Base-by-base conservation (phyloP, 2,797 vertebrate species). In the Artibeus jamaicensis region DNA sequence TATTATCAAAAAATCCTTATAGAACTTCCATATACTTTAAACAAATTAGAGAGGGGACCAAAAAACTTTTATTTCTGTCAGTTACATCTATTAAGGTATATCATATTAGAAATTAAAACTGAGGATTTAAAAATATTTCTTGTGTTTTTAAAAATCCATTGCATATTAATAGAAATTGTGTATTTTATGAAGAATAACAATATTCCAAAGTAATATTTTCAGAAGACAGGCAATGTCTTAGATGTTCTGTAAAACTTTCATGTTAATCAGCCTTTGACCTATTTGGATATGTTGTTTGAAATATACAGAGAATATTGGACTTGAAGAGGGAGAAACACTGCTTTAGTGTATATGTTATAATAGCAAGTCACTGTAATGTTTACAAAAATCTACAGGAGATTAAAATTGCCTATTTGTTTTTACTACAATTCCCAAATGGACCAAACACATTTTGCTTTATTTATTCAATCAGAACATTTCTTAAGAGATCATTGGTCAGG, bases 41-140 rank as follows among this genome's bases (percentile, higher is more conserved):
- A 91, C 22, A 84, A 22, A 34, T 55, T 74, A 71, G 9, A 57
- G n/a, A 73, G n/a, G 16, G 22, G 68, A 24, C 14, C 3, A 79
- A 89, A 86, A 19, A 71, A 78, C 2, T 65, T 82, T 55, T 59
- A 34, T 24, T 74, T 87, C 59, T 83, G 53, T 81, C 39, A 83
- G 16, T 93, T 70, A 37, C 4, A 68, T 37, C 14, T 67, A 53
- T 24, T 39, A 76, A 70, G 26, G 42, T 24, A 67, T 46, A 83
- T 9, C n/a, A 83, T 59, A 83, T 59, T 29, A 74, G 50, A 82
- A 95, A 92, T 93, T 82, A 91, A 95, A 96, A 89, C 10, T n/a
- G 19, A 89, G 15, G 6, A 96, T 94, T 50, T 39, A 44, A 93
- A 87, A 83, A 34, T 62, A 88, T 76, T 79, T 62, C 67, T 34